Base-by-base conservation (phyloP, 2,797 vertebrate genomes). In the Myotis findleyi region DNA sequence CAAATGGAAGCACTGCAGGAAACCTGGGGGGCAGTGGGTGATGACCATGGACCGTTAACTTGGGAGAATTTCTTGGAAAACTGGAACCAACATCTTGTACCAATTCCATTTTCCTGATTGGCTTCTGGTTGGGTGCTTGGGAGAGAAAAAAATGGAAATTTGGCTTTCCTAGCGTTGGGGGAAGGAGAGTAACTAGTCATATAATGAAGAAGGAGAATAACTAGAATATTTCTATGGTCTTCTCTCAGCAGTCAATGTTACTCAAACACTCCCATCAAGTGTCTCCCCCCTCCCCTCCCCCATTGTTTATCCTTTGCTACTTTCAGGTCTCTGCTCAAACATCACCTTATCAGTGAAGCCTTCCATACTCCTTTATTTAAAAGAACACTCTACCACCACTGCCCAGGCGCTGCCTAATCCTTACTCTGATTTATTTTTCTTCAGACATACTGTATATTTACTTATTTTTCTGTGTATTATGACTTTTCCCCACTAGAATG, bases 41-140 rank as follows among this genome's bases (percentile, higher is more conserved):
- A 23, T 86, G 23, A 73, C 71, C 86, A 89, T 1, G 27, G 23
- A 33, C 36, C 44, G 77, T 57, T 89, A 79, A 72, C 3, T 17
- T 73, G 69, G 72, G 95, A 93, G 71, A 64, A 55, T 49, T 92
- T 95, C 88, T 64, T 95, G 23, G 84, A 82, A 93, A 95, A 85
- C 84, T 69, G n/a, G 55, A 79, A 47, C 33, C 25, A 76, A 18
- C 21, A 49, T 75, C 33, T 85, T 83, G 79, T 83, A 86, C 73
- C 25, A 69, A 41, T 87, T 97, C 69, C 25, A 51, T 71, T 76
- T 82, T 82, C 59, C 82, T 91, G 38, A 27, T 36, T 73, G 71
- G 66, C 25, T 97, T 79, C 59, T 62, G 72, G 51, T 66, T 91
- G 66, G 69, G 62, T 90, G 51, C 64, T 93, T 83, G 47, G 81